These are phyloP conservation scores for Heliconius ismenius DNA, from an alignment of 2,888 invertebrate species.

Conservation along the genomic window DNA sequence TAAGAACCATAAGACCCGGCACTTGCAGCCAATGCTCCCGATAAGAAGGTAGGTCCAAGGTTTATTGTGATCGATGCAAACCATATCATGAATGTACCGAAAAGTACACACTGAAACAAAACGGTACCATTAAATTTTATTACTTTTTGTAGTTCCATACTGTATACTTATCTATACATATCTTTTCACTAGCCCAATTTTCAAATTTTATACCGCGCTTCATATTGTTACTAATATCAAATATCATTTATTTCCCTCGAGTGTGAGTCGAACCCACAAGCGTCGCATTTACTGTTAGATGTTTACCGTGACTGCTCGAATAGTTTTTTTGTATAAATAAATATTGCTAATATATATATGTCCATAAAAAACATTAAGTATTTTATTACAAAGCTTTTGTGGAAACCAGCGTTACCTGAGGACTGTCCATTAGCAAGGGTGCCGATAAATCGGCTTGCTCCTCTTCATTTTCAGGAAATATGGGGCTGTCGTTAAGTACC, in stretches of 20 bases:
- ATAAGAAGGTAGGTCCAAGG: constrained; percentile 92
- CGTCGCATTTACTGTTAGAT: too few species aligned
- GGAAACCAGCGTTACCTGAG: constrained; percentile 76
- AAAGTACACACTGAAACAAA: constrained; percentile 90
- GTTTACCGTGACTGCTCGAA: too few species aligned
- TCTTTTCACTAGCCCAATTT: too few species aligned
- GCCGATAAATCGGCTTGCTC: constrained; percentile 86
- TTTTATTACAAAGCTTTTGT: neutral
- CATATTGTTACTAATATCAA: too few species aligned
- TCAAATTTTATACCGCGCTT: too few species aligned
- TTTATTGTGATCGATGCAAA: constrained; percentile 95
- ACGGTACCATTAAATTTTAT: neutral
- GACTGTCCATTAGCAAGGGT: constrained; percentile 91
- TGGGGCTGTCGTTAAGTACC: constrained; percentile 91
- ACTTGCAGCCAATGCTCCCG: constrained; percentile 91
- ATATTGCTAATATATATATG: neutral
- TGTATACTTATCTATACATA: neutral
- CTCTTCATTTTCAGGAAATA: constrained; percentile 90
- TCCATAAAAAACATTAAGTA: neutral
- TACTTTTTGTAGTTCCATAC: neutral
- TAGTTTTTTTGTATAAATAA: too few species aligned
- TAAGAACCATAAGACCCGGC: constrained; percentile 87
- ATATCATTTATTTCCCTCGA: too few species aligned
- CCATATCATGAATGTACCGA: constrained; percentile 96
- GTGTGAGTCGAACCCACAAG: too few species aligned